Evolutionary conservation across 2,113 vertebrate species (phyloP), one percentile per base, ranked within the genome.

Genomic region (Benitochromis conjunctus): DNA sequence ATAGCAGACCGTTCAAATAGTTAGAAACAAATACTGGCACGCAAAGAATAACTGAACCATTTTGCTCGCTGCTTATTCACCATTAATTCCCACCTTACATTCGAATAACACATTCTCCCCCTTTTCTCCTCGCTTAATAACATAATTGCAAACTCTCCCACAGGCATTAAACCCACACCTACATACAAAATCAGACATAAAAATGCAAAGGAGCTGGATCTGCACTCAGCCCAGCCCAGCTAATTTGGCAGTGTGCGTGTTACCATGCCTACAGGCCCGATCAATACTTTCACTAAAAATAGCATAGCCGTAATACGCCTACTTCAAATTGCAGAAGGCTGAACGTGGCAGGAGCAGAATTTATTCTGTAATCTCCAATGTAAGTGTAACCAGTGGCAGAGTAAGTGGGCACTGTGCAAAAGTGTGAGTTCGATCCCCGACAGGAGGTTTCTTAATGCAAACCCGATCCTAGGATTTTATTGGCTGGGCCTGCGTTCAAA

Each of bases 231-330:
- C 77, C 76, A 84, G 69, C 60, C 79, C 83, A 82, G 77, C 64
- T 83, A 79, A 92, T 92, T 90, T 88, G 80, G 60, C 87, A 90
- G 85, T 19, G 71, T 89, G 81, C 6, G 24, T 81, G 94, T 95
- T 90, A 82, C 91, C 87, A 91, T 92, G 94, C 92, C 94, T 85
- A 92, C 89, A 64, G 93, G 93, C 81, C 81, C 87, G 86, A 96
- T 96, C 95, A 90, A 96, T 95, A 88, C 19, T 7, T 19, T 9
- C 18, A 74, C 94, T 95, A 95, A 93, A 96, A 94, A 95, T 95
- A 95, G 87, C 87, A 57, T 2, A 10, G 38, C 77, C 84, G 85
- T 87, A 93, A 94, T 92, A 91, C 90, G 91, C 85, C 91, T 92
- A 91, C 86, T 91, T 91, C 76, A 83, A 88, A 84, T 84, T 43